These are phyloP conservation scores for Spea hammondii DNA, from an alignment of 2,797 vertebrate species.

Conservation along the genomic window DNA sequence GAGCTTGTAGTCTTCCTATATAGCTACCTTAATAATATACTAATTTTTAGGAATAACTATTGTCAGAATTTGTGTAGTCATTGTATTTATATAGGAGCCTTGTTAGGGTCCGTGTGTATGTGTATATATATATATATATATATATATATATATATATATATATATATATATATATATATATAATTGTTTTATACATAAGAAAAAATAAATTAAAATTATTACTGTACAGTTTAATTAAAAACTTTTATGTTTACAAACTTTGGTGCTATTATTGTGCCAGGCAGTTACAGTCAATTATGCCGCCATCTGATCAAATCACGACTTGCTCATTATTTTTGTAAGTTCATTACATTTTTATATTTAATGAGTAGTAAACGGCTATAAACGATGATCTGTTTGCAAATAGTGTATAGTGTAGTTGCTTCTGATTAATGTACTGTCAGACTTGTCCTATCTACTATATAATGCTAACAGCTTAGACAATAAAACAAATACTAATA, in stretches of 20 bases:
- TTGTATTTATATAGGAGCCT: too few relatives aligned
- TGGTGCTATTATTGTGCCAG: neutral
- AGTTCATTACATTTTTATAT: neutral
- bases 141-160: neutral
- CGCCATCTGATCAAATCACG: constrained; percentile 1
- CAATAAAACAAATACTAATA: constrained; percentile 14
- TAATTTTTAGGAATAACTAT: too few relatives aligned
- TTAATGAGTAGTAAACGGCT: too few relatives aligned
- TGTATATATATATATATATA: neutral
- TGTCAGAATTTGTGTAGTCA: too few relatives aligned
- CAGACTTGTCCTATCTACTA: constrained; percentile 20
- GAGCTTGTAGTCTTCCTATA: too few relatives aligned
- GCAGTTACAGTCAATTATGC: neutral
- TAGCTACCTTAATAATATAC: too few relatives aligned
- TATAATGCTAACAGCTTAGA: constrained; percentile 10
- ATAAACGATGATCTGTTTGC: too few relatives aligned
- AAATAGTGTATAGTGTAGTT: constrained; percentile 5
- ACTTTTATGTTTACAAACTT: neutral
- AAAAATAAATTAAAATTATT: too few relatives aligned
- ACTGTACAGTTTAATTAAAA: too few relatives aligned
- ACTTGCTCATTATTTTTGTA: constrained; percentile 18
- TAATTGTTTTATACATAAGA: neutral
- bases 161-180: neutral
- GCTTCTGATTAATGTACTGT: constrained; percentile 9
- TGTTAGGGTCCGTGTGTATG: neutral